Conservation (phyloP, 2,888 invertebrate genomes). For the Rotaria socialis region DNA sequence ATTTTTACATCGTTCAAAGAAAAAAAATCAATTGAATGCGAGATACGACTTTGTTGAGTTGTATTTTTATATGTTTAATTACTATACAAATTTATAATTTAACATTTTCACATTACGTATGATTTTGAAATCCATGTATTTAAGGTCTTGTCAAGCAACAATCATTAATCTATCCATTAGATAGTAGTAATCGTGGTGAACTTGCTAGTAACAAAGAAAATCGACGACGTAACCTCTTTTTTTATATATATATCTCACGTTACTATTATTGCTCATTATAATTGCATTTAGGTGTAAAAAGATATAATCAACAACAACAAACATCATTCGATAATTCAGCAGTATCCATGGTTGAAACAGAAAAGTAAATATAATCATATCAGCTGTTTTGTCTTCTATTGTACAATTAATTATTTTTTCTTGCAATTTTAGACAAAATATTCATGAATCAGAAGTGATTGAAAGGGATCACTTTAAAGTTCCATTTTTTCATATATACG, state of each 20-base stretch:
- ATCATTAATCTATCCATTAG: background rate
- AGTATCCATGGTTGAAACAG: background rate
- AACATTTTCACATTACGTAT: too few species aligned
- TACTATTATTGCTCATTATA: background rate
- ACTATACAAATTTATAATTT: too few species aligned
- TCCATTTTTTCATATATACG: conserved; percentile 34
- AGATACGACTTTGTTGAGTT: too few species aligned
- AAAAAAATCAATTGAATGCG: too few species aligned
- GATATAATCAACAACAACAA: background rate
- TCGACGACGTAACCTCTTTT: background rate
- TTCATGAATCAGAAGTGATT: background rate
- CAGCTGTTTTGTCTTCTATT: too few species aligned
- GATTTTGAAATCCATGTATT: background rate
- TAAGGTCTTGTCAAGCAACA: background rate
- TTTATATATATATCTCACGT: background rate
- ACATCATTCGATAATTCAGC: background rate
- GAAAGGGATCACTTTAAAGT: background rate
- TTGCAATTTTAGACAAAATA: background rate
- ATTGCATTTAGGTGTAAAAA: background rate
- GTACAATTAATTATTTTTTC: background rate
- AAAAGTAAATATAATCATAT: background rate
- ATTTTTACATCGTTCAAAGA: too few species aligned
- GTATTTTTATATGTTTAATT: too few species aligned
- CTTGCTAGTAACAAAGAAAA: background rate
- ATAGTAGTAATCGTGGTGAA: background rate